phyloP scores from a whole-genome alignment of 2,888 invertebrate species.

The Agrilus cyanescens region DNA sequence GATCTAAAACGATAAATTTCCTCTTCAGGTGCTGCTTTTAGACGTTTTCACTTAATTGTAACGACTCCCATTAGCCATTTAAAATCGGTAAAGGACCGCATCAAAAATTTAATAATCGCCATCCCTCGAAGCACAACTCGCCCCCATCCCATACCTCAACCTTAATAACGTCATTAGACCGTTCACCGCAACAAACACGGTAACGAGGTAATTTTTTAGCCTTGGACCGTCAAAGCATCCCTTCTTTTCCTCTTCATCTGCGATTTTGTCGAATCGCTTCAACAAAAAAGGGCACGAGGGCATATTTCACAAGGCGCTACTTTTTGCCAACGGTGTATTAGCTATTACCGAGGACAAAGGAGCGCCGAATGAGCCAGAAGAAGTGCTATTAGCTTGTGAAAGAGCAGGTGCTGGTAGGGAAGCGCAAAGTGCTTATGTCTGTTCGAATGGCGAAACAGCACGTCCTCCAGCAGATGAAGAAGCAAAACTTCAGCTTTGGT shows the following conservation, averaged over 20 bases:
- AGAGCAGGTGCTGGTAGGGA: constrained; percentile 24
- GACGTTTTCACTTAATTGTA: no score
- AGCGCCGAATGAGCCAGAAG: constrained; percentile 19
- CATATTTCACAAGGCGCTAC: constrained; percentile 19
- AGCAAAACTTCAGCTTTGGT: no score
- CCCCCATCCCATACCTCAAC: not conserved
- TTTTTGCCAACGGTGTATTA: constrained; percentile 23
- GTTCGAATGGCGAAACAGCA: constrained; percentile 10
- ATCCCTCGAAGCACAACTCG: no score
- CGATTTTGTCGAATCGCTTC: no score
- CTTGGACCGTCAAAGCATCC: no score
- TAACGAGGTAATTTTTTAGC: constrained; percentile 3
- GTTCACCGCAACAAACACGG: constrained; percentile 8
- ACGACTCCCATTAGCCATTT: no score
- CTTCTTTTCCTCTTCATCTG: no score
- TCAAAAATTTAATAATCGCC: no score
- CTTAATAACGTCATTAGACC: constrained; percentile 10
- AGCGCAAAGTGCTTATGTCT: constrained; percentile 13
- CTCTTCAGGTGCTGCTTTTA: no score
- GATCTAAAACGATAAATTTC: no score
- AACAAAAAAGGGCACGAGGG: constrained; percentile 1
- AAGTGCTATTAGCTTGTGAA: constrained; percentile 24
- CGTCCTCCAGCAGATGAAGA: not conserved
- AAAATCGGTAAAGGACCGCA: no score
- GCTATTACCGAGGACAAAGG: constrained; percentile 25